Base-by-base conservation (phyloP, 2,113 vertebrate species). In the Oryzias celebensis region DNA sequence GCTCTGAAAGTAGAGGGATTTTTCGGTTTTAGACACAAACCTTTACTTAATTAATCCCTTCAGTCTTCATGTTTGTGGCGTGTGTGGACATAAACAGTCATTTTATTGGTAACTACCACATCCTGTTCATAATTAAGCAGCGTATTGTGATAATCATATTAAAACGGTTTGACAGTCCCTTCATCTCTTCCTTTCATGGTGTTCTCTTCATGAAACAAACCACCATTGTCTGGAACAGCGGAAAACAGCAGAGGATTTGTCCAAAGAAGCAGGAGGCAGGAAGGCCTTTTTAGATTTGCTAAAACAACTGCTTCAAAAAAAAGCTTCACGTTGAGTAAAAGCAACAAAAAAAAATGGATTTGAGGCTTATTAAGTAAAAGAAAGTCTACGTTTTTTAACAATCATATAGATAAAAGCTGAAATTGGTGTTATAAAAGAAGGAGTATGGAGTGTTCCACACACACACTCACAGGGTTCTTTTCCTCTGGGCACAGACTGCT, bases 201-300 rank as follows among this genome's bases (percentile, higher is more conserved):
- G 67, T 4, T 82, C 75, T 84, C 84, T 77, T 43, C 51, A 36
- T 55, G 36, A 65, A 52, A 55, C n/a, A 69, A 18, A 13, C 20
- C 4, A 3, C 49, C 24, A n/a, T 22, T 68, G 69, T 67, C 54
- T 62, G 20, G 57, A 76, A 62, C 75, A 72, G 73, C 44, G 73
- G 28, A 68, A 53, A 77, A 55, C 22, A 31, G 73, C 42, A 20
- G 24, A 72, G 68, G 71, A 83, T 80, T 75, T 82, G 57, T 70
- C 54, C 10, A 36, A 36, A 36, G 36, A 36, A 36, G 12, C 71
- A 72, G 85, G 75, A 85, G 82, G 58, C 69, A 70, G 20, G 4
- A 50, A 61, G 47, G 45, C 26, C 0, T 2, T 66, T 63, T 47
- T 46, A 41, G 24, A 41, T 67, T 51, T 53, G 58, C 18, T 52